Conservation (phyloP, 2,797 vertebrate species). For the Arremon brunneinucha region DNA sequence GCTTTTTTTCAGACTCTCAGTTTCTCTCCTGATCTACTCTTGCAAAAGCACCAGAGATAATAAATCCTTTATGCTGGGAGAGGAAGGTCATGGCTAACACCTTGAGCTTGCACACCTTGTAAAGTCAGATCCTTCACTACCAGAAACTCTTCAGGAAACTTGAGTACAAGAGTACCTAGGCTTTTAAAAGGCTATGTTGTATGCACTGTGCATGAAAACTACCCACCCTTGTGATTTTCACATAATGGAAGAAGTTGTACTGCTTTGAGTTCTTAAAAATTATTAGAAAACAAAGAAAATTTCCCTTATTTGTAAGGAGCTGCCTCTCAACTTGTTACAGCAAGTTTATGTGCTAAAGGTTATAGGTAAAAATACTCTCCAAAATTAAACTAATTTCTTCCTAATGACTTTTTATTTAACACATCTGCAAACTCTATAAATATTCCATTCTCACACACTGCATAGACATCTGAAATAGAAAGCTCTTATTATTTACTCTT, state of each 20-base stretch:
- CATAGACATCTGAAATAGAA: not conserved
- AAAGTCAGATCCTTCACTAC: not conserved
- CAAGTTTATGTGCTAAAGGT: not conserved
- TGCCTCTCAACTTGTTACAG: not conserved
- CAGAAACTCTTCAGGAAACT: not conserved
- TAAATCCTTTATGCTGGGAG: not conserved
- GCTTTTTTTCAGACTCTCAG: not conserved
- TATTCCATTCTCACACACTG: not conserved
- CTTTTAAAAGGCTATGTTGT: not conserved
- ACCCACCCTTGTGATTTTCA: not conserved
- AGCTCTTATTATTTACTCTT: not conserved
- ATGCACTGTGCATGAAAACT: not conserved
- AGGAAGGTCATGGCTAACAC: accelerated
- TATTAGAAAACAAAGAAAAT: not conserved
- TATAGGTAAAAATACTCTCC: not conserved
- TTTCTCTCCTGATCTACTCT: not conserved
- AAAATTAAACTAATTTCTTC: not conserved
- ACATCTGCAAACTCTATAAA: not conserved
- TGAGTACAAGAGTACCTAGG: not conserved
- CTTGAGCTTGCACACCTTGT: not conserved
- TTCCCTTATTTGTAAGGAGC: not conserved
- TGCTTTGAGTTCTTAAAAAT: not conserved
- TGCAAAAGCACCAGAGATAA: not conserved
- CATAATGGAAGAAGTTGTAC: not conserved
- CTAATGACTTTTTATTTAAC: not conserved